Conservation (phyloP, 2,113 vertebrate genomes). For the Microcebus tavaratra region DNA sequence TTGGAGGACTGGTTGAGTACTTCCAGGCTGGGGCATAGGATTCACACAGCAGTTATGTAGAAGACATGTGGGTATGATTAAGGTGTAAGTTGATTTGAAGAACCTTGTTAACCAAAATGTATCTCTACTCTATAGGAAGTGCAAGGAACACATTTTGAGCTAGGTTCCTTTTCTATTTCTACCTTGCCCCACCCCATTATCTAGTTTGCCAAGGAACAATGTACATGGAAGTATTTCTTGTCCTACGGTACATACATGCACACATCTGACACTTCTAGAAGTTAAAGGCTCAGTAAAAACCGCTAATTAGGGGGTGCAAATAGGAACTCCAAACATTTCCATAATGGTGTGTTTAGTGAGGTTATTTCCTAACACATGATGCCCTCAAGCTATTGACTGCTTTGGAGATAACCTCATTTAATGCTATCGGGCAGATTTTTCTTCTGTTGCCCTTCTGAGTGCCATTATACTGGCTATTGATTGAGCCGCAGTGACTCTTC, state of each 20-base stretch:
- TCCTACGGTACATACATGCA: background rate
- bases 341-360: background rate
- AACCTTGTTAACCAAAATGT: background rate
- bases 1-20: background rate
- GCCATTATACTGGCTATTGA: background rate
- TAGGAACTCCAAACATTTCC: background rate
- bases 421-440: background rate
- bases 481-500: background rate
- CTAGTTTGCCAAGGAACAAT: constrained; percentile 16
- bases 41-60: background rate
- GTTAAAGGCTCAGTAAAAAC: background rate
- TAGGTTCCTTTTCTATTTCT: background rate
- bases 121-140: background rate
- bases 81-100: background rate
- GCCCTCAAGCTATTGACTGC: background rate
- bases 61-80: background rate
- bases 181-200: background rate
- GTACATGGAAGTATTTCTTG: background rate
- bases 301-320: background rate
- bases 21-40: background rate
- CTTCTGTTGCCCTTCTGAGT: background rate
- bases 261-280: background rate
- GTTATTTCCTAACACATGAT: background rate
- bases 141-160: background rate
- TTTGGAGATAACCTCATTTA: background rate